phyloP scores from a whole-genome alignment of 2,888 invertebrate species.

The Synergus laeviventris region DNA sequence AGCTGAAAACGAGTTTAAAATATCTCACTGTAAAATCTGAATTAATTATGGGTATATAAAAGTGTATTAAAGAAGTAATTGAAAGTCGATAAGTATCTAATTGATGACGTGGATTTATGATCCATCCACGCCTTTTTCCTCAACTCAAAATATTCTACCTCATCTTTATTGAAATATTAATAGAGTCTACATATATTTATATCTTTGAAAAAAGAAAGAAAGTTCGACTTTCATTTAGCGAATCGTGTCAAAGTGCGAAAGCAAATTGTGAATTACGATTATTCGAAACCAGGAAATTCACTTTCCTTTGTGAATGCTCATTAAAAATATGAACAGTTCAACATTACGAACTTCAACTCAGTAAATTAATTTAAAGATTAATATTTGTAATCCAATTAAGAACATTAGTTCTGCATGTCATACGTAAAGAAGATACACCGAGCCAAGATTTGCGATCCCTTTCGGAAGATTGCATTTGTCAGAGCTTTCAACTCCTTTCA shows the following conservation, averaged over 20 bases:
- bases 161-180: not conserved
- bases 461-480: not conserved
- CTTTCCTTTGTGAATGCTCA: not conserved
- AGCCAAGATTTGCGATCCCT: not conserved
- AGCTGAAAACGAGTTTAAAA: too few relatives aligned
- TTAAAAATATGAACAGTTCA: not conserved
- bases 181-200: not conserved
- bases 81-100: slow-evolving; percentile 22
- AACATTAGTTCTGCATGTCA: not conserved
- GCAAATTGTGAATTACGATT: not conserved
- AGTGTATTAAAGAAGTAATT: too few relatives aligned
- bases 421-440: not conserved
- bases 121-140: slow-evolving; percentile 18
- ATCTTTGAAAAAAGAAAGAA: slow-evolving; percentile 13
- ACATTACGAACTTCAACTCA: not conserved
- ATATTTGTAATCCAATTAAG: not conserved
- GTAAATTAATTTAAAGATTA: not conserved
- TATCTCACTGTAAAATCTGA: not conserved
- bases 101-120: slow-evolving; percentile 4
- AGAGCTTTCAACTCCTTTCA: slow-evolving; percentile 1
- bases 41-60: not conserved
- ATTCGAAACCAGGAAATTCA: not conserved
- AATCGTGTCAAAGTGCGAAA: slow-evolving; percentile 25
- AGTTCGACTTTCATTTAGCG: slow-evolving; percentile 16
- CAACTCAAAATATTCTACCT: not conserved